A percentile compares a stretch with the other conserved stretches of the same genome.
These are phyloP conservation scores for Circaetus gallicus DNA, from an alignment of 2,113 vertebrate species.

Conservation along the genomic window DNA sequence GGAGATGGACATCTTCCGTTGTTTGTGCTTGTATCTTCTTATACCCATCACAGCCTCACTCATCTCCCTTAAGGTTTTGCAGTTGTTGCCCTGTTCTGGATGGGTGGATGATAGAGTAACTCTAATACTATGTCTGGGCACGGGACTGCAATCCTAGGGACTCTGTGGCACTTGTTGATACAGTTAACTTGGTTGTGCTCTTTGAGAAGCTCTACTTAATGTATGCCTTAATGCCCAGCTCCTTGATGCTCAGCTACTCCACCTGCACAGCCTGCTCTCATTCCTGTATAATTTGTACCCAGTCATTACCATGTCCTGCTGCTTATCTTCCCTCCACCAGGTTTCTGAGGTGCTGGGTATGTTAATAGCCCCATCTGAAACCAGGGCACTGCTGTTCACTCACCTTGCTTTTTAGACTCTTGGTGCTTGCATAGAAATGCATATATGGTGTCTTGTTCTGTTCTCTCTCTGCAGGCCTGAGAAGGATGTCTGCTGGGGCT, in stretches of 20 bases:
- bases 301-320: neutral
- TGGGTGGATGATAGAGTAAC: neutral
- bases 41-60: neutral
- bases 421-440: neutral
- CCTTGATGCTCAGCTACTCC: neutral
- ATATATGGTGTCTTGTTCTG: neutral
- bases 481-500: neutral
- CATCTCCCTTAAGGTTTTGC: neutral
- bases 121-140: neutral
- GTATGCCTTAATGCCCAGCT: neutral
- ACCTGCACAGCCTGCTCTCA: neutral
- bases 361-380: neutral
- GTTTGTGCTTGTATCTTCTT: neutral
- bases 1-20: neutral
- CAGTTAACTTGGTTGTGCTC: neutral
- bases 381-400: neutral
- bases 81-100: neutral
- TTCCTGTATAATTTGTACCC: neutral
- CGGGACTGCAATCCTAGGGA: neutral
- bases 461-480: neutral
- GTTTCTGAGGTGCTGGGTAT: conserved; percentile 5
- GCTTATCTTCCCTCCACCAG: neutral
- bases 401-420: neutral
- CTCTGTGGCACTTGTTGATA: neutral
- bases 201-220: neutral